A percentile compares a stretch with the other conserved stretches of the same genome.
Evolutionary conservation across 2,888 invertebrate genomes (phyloP).

Genomic region (Drosophila incognita): DNA sequence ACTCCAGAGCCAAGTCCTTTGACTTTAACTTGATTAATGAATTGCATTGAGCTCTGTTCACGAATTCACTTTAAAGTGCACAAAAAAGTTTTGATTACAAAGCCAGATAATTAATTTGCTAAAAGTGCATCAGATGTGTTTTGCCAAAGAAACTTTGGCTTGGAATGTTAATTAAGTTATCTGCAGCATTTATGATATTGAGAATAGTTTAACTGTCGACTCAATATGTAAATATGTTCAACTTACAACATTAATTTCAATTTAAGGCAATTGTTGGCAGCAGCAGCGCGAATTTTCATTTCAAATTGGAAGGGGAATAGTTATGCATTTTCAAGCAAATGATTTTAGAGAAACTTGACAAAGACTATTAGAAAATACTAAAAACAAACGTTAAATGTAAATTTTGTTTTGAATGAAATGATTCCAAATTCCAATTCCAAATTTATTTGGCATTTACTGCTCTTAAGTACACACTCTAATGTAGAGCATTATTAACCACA

Average conservation of each 20-base stretch:
- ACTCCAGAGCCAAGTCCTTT: slow-evolving; percentile 7
- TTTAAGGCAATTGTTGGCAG: not conserved
- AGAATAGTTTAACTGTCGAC: not conserved
- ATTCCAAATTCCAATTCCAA: not conserved
- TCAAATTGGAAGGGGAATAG: not conserved
- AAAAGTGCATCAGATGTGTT: not conserved
- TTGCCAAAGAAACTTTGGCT: not conserved
- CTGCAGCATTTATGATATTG: not conserved
- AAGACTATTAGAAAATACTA: not conserved
- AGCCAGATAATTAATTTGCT: slow-evolving; percentile 27
- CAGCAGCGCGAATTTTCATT: not conserved
- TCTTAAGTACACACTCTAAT: not conserved
- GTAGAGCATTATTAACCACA: not conserved
- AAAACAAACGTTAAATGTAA: not conserved
- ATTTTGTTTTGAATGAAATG: not conserved
- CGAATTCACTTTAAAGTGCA: slow-evolving; percentile 3
- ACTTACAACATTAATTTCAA: not conserved
- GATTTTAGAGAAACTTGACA: not conserved
- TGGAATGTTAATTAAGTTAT: not conserved
- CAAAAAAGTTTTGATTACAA: slow-evolving; percentile 39
- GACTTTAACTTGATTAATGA: slow-evolving; percentile 43
- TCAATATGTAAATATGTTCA: not conserved
- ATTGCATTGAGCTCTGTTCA: slow-evolving; percentile 3
- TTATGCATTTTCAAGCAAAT: not conserved
- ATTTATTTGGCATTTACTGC: not conserved